Evolutionary conservation across 1,140 invertebrate species (phyloP).

Genomic region (Gryon sp.): DNA sequence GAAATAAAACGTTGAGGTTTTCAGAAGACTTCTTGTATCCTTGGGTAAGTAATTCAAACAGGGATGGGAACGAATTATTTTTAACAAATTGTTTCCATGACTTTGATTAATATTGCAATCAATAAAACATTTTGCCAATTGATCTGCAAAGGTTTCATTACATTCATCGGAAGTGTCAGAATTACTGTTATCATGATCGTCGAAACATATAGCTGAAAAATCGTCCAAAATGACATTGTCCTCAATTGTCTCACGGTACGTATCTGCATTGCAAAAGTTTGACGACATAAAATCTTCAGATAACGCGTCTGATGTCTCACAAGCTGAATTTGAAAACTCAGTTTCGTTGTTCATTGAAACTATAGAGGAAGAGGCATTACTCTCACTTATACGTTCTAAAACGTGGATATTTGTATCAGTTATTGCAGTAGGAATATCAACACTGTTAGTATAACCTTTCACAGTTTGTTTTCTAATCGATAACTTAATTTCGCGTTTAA

Average conservation of each 20-base stretch:
- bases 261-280: too few species aligned
- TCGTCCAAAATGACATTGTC: not conserved
- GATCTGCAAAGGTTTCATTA: not conserved
- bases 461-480: too few species aligned
- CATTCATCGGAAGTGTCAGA: not conserved
- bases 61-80: slow-evolving; percentile 1
- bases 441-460: too few species aligned
- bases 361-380: too few species aligned
- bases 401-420: not conserved
- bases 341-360: too few species aligned
- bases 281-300: too few species aligned
- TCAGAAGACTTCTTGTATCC: not conserved
- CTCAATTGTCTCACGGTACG: too few species aligned
- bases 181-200: not conserved
- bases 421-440: too few species aligned
- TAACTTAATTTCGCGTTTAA: not conserved
- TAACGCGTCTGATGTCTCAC: too few species aligned
- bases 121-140: slow-evolving; percentile 7
- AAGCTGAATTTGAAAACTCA: too few species aligned
- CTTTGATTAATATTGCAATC: not conserved
- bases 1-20: not conserved
- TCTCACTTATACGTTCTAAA: too few species aligned
- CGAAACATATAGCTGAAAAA: not conserved
- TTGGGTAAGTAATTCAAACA: slow-evolving; percentile 6
- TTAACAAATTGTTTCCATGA: not conserved